Conservation (phyloP, 2,113 vertebrate species). For the Forbesichthys papilliferus region DNA sequence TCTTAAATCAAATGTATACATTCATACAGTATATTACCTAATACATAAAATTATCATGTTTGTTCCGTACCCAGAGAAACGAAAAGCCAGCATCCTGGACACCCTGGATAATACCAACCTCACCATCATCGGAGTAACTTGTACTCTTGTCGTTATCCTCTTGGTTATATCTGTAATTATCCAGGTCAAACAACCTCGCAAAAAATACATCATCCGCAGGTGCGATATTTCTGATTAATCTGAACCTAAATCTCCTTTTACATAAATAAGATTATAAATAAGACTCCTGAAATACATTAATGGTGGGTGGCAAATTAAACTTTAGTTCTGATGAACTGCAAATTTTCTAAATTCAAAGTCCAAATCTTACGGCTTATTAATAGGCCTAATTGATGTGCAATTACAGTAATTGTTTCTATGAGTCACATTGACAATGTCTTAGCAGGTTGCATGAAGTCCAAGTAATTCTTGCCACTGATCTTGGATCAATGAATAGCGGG, state of each 20-base stretch:
- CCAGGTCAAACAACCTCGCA: slow-evolving; percentile 97
- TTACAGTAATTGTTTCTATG: too few species aligned
- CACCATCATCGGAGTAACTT: slow-evolving; percentile 91
- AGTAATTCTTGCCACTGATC: not conserved
- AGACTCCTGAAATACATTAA: too few species aligned
- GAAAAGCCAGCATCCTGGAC: slow-evolving; percentile 91
- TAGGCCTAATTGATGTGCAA: too few species aligned
- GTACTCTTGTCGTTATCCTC: slow-evolving; percentile 91
- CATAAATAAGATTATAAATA: too few species aligned
- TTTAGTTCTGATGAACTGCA: too few species aligned
- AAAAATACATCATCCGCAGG: slow-evolving; percentile 92
- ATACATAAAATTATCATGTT: not conserved
- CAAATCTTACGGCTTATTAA: too few species aligned
- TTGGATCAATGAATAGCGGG: too few species aligned
- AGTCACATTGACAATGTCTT: too few species aligned
- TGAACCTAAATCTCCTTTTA: not conserved
- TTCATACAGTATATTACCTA: too few species aligned
- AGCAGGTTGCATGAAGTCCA: not conserved
- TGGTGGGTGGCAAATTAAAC: too few species aligned
- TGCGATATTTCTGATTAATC: slow-evolving; percentile 13
- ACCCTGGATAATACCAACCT: slow-evolving; percentile 93
- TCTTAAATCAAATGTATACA: too few species aligned
- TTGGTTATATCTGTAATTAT: slow-evolving; percentile 92
- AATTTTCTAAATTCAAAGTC: too few species aligned
- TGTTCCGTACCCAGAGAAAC: slow-evolving; percentile 80